Base-by-base conservation (phyloP, 2,113 vertebrate species). In the Corythoichthys haematopterus region DNA sequence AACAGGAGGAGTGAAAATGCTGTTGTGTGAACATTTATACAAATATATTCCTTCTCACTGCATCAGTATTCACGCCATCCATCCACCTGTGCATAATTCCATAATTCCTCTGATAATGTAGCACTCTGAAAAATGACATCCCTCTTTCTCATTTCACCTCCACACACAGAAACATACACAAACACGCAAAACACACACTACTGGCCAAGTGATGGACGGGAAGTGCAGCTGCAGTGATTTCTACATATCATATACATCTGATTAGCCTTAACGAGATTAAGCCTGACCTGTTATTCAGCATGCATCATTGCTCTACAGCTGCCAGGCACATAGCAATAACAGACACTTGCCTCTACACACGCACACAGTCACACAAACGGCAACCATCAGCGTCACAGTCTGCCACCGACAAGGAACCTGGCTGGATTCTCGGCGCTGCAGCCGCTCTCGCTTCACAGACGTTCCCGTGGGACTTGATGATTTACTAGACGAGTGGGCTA, bases 201-300 rank as follows among this genome's bases (percentile, higher is more conserved):
- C 48, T 47, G n/a, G 7, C 12, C 62, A 57, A 20, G 16, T 69
- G 78, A 80, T 69, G 73, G 71, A 76, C 20, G 28, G 72, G 61
- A 65, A 57, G 35, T 53, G 57, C 12, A 1, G 68, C 64, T 73
- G 70, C 74, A 76, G 65, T 11, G 87, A 69, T 88, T 84, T 81
- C 82, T 84, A 78, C 82, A 83, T 85, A 86, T 87, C 76, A 77
- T 81, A 87, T 87, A 81, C 76, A 85, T 88, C 80, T 86, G 80
- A 88, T 86, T 83, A 84, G 74, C 74, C 71, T 66, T 79, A 84
- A 88, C 85, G 77, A 83, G 78, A 88, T 87, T 76, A 84, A 76
- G 68, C 48, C 62, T 84, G 84, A 82, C 80, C 84, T 81, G 77
- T 78, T 84, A 79, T 80, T 87, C 82, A 65, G 55, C 77, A 78